These are phyloP conservation scores for Leucoma salicis DNA, from an alignment of 2,888 invertebrate species.

Conservation along the genomic window DNA sequence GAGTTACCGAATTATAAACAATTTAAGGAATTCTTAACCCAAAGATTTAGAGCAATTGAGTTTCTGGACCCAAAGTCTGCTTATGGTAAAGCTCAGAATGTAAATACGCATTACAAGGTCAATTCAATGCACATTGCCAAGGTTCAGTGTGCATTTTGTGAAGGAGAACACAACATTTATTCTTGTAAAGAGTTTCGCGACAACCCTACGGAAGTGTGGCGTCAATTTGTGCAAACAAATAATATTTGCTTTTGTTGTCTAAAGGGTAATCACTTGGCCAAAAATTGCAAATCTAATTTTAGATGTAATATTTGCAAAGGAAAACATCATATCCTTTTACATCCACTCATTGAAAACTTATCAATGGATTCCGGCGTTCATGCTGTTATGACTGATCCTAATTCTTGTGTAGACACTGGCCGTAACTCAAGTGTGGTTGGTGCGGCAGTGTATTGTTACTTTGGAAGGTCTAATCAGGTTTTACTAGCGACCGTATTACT, in stretches of 20 bases:
- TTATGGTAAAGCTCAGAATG: neutral
- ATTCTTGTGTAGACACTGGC: neutral
- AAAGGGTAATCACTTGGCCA: constrained; percentile 21
- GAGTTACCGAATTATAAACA: neutral
- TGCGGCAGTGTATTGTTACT: neutral
- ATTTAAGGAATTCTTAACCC: neutral
- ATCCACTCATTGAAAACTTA: neutral
- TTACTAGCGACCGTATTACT: constrained; percentile 3
- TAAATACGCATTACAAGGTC: too few species aligned
- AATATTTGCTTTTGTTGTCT: constrained; percentile 32
- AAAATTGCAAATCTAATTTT: constrained; percentile 11
- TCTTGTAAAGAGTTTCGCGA: constrained; percentile 25
- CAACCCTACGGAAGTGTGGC: constrained; percentile 5
- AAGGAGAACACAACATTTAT: constrained; percentile 18
- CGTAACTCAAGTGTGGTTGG: neutral
- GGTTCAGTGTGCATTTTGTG: neutral
- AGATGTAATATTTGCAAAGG: constrained; percentile 1
- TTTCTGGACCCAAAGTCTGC: neutral
- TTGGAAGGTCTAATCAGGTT: neutral
- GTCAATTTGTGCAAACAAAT: constrained; percentile 15
- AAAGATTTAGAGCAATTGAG: neutral
- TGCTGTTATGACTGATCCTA: neutral
- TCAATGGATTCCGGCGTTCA: too few species aligned
- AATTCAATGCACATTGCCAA: neutral
- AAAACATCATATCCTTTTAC: constrained; percentile 5